Evolutionary conservation across 1,140 invertebrate genomes (phyloP).

Genomic region (Elymnias hypermnestra): DNA sequence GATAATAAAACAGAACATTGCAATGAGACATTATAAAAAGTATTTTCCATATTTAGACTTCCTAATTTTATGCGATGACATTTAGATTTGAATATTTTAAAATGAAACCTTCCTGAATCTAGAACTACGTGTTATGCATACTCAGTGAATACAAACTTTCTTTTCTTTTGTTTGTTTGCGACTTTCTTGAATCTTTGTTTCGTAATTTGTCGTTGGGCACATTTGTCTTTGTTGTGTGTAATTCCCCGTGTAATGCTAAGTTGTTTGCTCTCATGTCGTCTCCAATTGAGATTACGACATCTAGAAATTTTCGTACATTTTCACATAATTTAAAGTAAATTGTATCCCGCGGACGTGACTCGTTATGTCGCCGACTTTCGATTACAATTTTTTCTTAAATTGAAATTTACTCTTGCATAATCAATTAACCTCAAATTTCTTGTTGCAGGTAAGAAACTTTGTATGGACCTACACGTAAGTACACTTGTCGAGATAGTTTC

Average conservation of each 20-base stretch:
- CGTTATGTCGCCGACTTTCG: constrained; percentile 24
- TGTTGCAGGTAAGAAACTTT: constrained; percentile 57
- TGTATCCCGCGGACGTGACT: constrained; percentile 23
- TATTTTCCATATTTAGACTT: constrained; percentile 17
- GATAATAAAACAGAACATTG: constrained; percentile 4
- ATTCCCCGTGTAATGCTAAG: constrained; percentile 48
- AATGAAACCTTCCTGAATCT: not conserved
- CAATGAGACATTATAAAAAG: constrained; percentile 5
- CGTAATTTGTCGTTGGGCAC: constrained; percentile 52
- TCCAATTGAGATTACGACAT: constrained; percentile 55
- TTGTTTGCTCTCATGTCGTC: constrained; percentile 46
- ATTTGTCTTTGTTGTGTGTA: constrained; percentile 49
- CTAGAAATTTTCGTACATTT: constrained; percentile 45
- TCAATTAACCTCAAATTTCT: constrained; percentile 29
- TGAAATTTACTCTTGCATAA: constrained; percentile 13
- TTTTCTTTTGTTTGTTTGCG: constrained; percentile 52
- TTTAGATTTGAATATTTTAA: constrained; percentile 9
- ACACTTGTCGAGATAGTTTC: constrained; percentile 21
- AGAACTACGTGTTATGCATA: constrained; percentile 23
- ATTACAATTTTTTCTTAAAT: constrained; percentile 3
- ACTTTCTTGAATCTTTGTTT: constrained; percentile 67
- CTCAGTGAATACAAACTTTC: constrained; percentile 51
- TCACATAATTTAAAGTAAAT: constrained; percentile 29
- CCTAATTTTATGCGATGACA: constrained; percentile 15
- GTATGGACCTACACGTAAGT: constrained; percentile 27